These are phyloP conservation scores for Stichodactyla mertensii DNA, from an alignment of 64 coral and sea anemone genomes.

Conservation along the genomic window DNA sequence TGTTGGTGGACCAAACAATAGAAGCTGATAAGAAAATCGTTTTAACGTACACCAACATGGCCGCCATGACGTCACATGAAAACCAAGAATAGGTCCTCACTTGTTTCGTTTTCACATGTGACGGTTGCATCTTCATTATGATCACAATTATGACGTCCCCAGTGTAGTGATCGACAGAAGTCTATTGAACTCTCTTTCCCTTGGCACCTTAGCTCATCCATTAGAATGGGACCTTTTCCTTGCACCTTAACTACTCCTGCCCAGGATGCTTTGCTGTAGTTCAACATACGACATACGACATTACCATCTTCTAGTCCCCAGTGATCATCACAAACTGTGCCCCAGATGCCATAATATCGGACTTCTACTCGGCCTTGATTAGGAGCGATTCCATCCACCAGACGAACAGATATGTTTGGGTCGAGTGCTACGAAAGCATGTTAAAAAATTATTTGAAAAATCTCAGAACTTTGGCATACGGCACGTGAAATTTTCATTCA, in stretches of 20 bases:
- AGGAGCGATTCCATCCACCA: constrained; percentile 21
- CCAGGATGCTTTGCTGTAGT: constrained; percentile 27
- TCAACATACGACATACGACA: constrained; percentile 46
- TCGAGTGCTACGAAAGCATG: background rate
- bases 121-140: background rate
- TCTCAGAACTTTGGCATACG: no score
- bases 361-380: constrained; percentile 51
- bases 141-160: background rate
- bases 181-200: background rate
- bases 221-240: background rate
- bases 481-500: no score
- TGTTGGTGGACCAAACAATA: no score
- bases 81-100: background rate
- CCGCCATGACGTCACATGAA: background rate
- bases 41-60: no score
- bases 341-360: constrained; percentile 36
- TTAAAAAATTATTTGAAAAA: no score
- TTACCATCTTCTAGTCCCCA: constrained; percentile 29
- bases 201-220: background rate
- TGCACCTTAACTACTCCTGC: background rate
- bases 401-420: constrained; percentile 17
- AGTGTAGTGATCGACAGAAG: background rate
- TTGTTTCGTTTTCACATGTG: background rate
- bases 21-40: no score
- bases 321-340: constrained; percentile 31